phyloP scores from a whole-genome alignment of 2,113 vertebrate genomes.

The Calypte anna region DNA sequence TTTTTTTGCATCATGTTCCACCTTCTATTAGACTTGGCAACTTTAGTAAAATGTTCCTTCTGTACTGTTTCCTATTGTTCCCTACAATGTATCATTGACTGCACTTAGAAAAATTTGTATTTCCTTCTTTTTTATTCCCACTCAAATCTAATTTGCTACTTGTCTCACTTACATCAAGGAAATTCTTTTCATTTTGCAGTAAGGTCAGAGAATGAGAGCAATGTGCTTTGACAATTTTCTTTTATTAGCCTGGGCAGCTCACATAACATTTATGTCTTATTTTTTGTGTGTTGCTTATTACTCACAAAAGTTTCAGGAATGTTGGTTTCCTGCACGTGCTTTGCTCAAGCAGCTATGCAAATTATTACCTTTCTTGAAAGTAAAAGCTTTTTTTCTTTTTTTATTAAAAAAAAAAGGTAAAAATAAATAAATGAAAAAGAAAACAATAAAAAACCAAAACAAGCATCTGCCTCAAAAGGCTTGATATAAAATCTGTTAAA shows the following conservation, averaged over 20 bases:
- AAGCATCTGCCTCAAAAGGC: not conserved
- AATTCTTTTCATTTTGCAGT: not conserved
- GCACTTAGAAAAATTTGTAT: not conserved
- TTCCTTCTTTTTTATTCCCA: not conserved
- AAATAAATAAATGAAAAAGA: not conserved
- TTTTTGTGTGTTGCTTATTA: not conserved
- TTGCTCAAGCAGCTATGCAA: slow-evolving; percentile 8
- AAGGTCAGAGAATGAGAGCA: not conserved
- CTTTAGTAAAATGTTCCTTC: not conserved
- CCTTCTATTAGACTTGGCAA: not conserved
- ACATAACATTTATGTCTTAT: not conserved
- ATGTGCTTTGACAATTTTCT: not conserved
- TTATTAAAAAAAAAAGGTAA: not conserved
- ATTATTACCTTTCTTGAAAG: not conserved
- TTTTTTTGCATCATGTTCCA: not conserved
- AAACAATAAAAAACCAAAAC: too few relatives aligned
- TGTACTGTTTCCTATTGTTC: not conserved
- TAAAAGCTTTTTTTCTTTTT: not conserved
- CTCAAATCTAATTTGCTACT: not conserved
- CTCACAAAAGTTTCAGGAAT: not conserved
- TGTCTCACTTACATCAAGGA: not conserved
- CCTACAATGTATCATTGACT: not conserved
- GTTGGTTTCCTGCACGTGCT: not conserved
- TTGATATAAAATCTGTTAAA: not conserved
- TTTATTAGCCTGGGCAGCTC: not conserved